Percentiles rank a stretch among this genome's conserved stretches.
Conservation (phyloP, 2,113 vertebrate species). For the Dryoscopus gambensis region DNA sequence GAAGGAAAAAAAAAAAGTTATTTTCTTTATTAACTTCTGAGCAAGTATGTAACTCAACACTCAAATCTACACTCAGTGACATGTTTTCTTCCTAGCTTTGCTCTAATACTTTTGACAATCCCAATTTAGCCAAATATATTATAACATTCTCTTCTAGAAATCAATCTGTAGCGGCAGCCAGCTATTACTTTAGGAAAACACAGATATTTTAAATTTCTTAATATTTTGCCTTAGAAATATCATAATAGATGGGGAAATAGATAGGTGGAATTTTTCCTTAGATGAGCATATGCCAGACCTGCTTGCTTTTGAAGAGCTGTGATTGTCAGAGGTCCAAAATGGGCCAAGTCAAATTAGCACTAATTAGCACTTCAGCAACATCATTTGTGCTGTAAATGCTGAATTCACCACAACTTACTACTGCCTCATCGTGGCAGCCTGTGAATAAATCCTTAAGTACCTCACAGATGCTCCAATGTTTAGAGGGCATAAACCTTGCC, state of each 20-base stretch:
- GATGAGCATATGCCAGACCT: not conserved
- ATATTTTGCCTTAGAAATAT: not conserved
- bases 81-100: not conserved
- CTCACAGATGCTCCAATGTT: not conserved
- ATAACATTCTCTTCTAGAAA: not conserved
- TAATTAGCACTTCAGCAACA: slow-evolving; percentile 32
- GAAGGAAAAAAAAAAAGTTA: not conserved
- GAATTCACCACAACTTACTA: slow-evolving; percentile 55
- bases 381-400: slow-evolving; percentile 29
- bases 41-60: not conserved
- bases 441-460: slow-evolving; percentile 37
- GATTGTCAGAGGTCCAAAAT: slow-evolving; percentile 20
- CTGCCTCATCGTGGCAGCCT: slow-evolving; percentile 62
- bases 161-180: not conserved
- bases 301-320: not conserved
- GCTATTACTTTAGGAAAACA: not conserved
- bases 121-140: not conserved
- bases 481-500: not conserved
- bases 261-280: not conserved
- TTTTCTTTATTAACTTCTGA: not conserved
- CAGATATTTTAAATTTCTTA: not conserved
- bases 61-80: not conserved
- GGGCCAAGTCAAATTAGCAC: slow-evolving; percentile 30
- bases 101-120: not conserved
- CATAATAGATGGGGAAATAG: not conserved